A percentile compares a stretch with the other conserved stretches of the same genome.
These are phyloP conservation scores for Oreochromis grahami DNA, from an alignment of 2,797 vertebrate species.

Conservation along the genomic window DNA sequence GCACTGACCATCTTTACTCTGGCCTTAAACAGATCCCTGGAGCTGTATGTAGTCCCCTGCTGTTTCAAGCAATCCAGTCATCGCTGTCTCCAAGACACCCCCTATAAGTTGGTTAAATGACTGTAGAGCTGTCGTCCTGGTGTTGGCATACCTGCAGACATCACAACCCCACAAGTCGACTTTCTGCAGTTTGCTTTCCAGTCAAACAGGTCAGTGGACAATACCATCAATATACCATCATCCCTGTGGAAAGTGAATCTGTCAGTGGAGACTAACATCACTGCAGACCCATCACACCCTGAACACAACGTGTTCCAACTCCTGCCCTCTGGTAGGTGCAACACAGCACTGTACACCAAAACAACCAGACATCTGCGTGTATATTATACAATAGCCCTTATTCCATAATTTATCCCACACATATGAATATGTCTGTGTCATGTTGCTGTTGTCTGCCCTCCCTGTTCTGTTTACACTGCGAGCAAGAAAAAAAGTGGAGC, in stretches of 20 bases:
- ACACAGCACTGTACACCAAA: neutral
- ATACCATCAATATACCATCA: neutral
- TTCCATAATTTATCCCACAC: neutral
- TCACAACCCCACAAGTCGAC: rapidly evolving
- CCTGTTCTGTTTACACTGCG: neutral
- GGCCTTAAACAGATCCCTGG: neutral
- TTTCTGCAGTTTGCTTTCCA: neutral
- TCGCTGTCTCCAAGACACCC: neutral
- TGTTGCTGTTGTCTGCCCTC: neutral
- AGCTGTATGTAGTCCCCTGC: neutral
- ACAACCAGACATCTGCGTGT: neutral
- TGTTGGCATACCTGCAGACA: neutral
- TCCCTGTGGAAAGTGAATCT: too few species aligned
- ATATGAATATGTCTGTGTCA: neutral
- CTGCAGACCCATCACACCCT: neutral
- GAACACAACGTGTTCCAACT: neutral
- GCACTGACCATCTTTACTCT: neutral
- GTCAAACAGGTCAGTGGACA: neutral
- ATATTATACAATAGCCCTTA: neutral
- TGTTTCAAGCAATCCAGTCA: neutral
- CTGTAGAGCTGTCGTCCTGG: neutral
- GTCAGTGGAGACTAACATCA: too few species aligned
- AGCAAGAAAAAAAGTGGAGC: neutral
- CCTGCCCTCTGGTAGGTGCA: neutral
- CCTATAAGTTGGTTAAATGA: neutral